Percentiles rank a stretch among this genome's conserved stretches.
Evolutionary conservation across 2,113 vertebrate species (phyloP).

Genomic region (Sprattus sprattus): DNA sequence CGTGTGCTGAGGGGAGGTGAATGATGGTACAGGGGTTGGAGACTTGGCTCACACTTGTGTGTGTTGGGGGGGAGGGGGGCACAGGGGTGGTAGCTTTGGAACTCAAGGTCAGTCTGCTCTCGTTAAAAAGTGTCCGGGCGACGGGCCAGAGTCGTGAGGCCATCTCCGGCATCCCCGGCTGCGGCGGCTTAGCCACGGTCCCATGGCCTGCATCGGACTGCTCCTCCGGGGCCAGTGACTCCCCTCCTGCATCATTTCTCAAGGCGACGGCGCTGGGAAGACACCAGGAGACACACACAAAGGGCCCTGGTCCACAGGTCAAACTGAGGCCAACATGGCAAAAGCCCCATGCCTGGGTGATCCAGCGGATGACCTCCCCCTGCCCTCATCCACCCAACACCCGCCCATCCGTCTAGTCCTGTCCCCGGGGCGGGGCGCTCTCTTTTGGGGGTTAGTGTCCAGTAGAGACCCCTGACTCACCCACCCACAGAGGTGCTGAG

Average conservation of each 20-base stretch:
- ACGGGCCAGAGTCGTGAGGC: background rate
- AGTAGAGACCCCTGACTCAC: conserved; percentile 26
- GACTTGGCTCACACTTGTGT: background rate
- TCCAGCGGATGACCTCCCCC: conserved; percentile 15
- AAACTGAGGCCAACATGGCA: conserved; percentile 42
- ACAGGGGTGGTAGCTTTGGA: conserved; percentile 8
- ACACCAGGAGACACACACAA: background rate
- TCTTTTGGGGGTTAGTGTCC: conserved; percentile 19
- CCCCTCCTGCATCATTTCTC: background rate
- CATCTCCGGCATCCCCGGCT: background rate
- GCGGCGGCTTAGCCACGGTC: background rate
- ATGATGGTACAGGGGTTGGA: background rate
- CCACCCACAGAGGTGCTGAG: conserved; percentile 8
- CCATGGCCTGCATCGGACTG: background rate
- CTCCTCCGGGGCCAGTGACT: background rate
- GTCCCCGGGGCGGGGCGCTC: background rate
- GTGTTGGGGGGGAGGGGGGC: background rate
- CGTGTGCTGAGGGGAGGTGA: background rate
- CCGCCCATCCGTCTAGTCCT: conserved; percentile 14
- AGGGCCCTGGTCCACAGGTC: conserved; percentile 23
- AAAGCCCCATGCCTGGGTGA: conserved; percentile 44
- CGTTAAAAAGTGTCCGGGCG: background rate
- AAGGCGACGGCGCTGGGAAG: background rate
- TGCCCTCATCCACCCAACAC: conserved; percentile 5
- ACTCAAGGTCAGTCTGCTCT: background rate